A percentile compares a stretch with the other conserved stretches of the same genome.
phyloP scores from a whole-genome alignment of 2,113 vertebrate species.

The Lepus americanus region DNA sequence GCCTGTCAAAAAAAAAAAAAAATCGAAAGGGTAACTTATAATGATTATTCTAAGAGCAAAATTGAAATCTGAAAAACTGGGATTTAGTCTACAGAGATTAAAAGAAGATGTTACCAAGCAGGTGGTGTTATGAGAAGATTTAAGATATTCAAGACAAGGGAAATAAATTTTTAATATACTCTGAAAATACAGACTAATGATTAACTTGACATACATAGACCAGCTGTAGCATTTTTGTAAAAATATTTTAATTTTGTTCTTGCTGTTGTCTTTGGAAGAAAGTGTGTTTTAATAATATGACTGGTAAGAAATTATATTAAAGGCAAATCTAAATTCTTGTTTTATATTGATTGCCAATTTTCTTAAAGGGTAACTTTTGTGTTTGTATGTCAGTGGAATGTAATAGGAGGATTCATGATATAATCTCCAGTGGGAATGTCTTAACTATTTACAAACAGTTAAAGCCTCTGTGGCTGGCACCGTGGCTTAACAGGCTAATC shows the following conservation, averaged over 20 bases:
- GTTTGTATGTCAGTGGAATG: neutral
- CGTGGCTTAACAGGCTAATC: no score
- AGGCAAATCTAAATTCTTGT: neutral
- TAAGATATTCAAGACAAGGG: slow-evolving; percentile 20
- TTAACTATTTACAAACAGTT: slow-evolving; percentile 43
- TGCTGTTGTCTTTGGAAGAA: slow-evolving; percentile 16
- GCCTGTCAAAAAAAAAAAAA: no score
- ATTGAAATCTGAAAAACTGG: neutral
- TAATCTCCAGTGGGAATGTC: neutral
- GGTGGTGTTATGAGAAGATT: slow-evolving; percentile 37
- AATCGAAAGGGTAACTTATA: neutral
- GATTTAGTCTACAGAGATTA: neutral
- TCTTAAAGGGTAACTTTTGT: slow-evolving; percentile 33
- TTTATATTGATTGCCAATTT: neutral
- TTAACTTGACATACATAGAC: neutral
- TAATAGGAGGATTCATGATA: neutral
- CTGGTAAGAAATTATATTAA: neutral
- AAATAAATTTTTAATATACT: neutral
- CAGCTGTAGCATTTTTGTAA: slow-evolving; percentile 4
- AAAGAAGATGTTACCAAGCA: neutral
- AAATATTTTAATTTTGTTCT: slow-evolving; percentile 30
- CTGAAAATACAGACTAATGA: neutral
- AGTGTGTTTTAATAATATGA: neutral
- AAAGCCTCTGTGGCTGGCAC: neutral
- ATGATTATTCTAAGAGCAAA: slow-evolving; percentile 7